Evolutionary conservation across 2,888 invertebrate species (phyloP).

Genomic region (Clistopyga incitator): DNA sequence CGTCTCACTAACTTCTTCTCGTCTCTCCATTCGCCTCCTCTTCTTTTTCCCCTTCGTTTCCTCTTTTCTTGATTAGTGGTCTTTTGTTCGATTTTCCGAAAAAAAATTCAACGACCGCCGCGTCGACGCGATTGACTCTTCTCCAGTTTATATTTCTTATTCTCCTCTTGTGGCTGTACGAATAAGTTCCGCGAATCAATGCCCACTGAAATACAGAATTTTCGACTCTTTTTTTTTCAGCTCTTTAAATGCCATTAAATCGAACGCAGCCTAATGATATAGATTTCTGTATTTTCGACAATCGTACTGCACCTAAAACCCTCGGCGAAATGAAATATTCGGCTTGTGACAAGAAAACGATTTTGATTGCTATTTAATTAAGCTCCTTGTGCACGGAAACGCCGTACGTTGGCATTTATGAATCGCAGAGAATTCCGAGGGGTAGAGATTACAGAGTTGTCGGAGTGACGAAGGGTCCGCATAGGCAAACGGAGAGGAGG

Average conservation of each 20-base stretch:
- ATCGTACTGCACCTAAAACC: background rate
- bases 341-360: slow-evolving; percentile 18
- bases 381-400: background rate
- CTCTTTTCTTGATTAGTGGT: slow-evolving; percentile 36
- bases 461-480: slow-evolving; percentile 28
- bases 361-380: slow-evolving; percentile 46
- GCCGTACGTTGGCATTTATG: background rate
- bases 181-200: background rate
- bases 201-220: background rate
- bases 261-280: too few species aligned
- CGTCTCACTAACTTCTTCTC: slow-evolving; percentile 42
- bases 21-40: background rate
- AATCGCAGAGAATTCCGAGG: slow-evolving; percentile 3
- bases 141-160: background rate
- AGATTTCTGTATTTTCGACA: too few species aligned
- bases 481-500: background rate
- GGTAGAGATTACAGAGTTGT: background rate
- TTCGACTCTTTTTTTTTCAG: too few species aligned
- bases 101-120: background rate
- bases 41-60: background rate
- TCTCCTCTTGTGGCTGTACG: background rate
- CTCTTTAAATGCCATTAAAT: too few species aligned
- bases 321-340: background rate
- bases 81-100: background rate
- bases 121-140: background rate